Base-by-base conservation (phyloP, 2,888 invertebrate species). In the Platypus cylindrus region DNA sequence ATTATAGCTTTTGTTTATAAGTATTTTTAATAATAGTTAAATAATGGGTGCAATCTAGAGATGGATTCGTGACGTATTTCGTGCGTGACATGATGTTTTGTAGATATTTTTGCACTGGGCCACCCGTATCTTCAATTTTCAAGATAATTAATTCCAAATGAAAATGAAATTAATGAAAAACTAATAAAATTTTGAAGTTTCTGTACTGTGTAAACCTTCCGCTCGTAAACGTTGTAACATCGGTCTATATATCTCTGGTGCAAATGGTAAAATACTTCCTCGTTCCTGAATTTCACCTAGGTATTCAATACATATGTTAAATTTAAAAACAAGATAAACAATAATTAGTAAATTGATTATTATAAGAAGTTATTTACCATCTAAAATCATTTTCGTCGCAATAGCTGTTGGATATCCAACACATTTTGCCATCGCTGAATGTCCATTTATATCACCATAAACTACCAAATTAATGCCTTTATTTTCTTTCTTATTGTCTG, bases 381-480 rank as follows among this genome's bases (percentile, higher is more conserved):
- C 91, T 9, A 98, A 67, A 41, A 98, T 75, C 98, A 98, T 99
- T 64, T 93, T 93, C 1, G 91, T 79, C 2, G 95, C 93, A 49
- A 98, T 97, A 13, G 90, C 98, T 4, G 93, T 81, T 0, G 82
- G 97, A 65, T 78, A 89, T 14, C 91, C 91, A 5, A 93, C 91
- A 5, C 87, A 85, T 52, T 83, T 76, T 1, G 90, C 84, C 98
- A 98, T 99, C 16, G 98, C 98, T 0, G 95, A 93, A 60, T 89
- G 87, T 1, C 84, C 82, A 12, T 67, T 61, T 5, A 46, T 41
- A 41, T 83, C 77, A 0, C 97, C 97, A 48, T 98, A 91, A 35
- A 82, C 81, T 0, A 95, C 86, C 64, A 97, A 74, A 44, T 83
- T 87, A 32, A 87, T 78, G 41, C 76, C 85, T 30, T 87, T 75